Evolutionary conservation across 1,140 invertebrate genomes (phyloP).

Genomic region (Dufourea novaeangliae): DNA sequence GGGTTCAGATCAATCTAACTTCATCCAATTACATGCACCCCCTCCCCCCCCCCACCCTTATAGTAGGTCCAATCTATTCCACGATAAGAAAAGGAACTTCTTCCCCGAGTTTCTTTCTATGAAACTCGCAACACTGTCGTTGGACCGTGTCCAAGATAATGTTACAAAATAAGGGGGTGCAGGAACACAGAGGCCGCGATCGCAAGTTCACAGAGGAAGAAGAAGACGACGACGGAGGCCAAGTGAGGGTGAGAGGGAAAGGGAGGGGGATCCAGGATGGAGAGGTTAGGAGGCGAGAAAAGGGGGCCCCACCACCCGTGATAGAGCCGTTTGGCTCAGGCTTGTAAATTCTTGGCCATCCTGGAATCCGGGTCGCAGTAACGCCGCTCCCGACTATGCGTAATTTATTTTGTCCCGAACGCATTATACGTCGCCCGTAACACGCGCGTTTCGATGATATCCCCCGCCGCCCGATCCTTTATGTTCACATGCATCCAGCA

Average conservation of each 20-base stretch:
- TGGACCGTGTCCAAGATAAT: conserved; percentile 71
- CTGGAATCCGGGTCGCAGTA: conserved; percentile 65
- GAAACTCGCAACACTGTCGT: conserved; percentile 52
- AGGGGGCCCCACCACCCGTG: conserved; percentile 25
- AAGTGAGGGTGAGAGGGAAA: background rate
- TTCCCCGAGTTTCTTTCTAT: conserved; percentile 34
- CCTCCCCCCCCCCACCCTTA: too few species aligned
- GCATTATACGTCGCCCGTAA: conserved; percentile 68
- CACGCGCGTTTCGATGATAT: conserved; percentile 52
- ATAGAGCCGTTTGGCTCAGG: conserved; percentile 71
- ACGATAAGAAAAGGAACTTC: conserved; percentile 10
- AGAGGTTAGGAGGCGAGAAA: background rate
- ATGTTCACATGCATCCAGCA: conserved; percentile 37
- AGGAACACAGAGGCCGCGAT: conserved; percentile 35
- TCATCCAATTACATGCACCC: background rate
- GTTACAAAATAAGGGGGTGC: conserved; percentile 48
- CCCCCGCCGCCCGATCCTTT: conserved; percentile 22
- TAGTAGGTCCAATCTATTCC: background rate
- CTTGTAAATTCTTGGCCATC: conserved; percentile 71
- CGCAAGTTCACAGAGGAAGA: conserved; percentile 39
- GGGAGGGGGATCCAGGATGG: conserved; percentile 9
- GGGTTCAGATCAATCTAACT: background rate
- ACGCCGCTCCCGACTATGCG: conserved; percentile 51
- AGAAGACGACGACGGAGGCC: too few species aligned
- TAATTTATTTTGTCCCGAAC: conserved; percentile 70